phyloP scores from a whole-genome alignment of 2,797 vertebrate genomes.

The Lagodon rhomboides region DNA sequence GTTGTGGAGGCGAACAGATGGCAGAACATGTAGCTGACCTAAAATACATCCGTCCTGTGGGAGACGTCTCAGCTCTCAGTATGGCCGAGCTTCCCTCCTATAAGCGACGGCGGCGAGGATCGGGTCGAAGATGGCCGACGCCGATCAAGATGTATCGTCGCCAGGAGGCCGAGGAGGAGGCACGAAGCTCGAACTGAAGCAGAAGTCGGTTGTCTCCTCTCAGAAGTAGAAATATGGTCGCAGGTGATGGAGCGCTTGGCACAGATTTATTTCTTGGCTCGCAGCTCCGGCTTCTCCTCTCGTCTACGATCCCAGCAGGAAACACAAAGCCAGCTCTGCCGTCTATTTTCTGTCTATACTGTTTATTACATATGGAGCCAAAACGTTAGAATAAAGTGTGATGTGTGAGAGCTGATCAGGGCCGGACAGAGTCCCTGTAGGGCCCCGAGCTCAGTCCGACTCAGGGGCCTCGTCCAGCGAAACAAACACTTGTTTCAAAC shows the following conservation, averaged over 20 bases:
- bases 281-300: conserved; percentile 41
- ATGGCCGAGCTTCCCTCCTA: conserved; percentile 56
- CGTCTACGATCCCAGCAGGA: conserved; percentile 42
- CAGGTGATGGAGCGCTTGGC: conserved; percentile 64
- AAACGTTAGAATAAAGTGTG: conserved; percentile 44
- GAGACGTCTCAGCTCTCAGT: conserved; percentile 69
- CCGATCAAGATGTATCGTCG: conserved; percentile 52
- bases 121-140: conserved; percentile 45
- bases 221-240: conserved; percentile 51
- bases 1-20: conserved; percentile 80
- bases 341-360: conserved; percentile 58
- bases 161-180: conserved; percentile 42
- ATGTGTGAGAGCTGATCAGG: conserved; percentile 35
- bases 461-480: conserved; percentile 8
- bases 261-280: conserved; percentile 58
- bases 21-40: conserved; percentile 81
- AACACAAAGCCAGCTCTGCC: conserved; percentile 57
- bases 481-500: neutral
- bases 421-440: neutral
- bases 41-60: conserved; percentile 79
- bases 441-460: neutral
- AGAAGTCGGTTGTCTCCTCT: conserved; percentile 30
- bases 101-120: conserved; percentile 48
- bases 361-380: conserved; percentile 52
- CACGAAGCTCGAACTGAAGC: conserved; percentile 18